Base-by-base conservation (phyloP, 2,888 invertebrate species). In the Clanis bilineata region DNA sequence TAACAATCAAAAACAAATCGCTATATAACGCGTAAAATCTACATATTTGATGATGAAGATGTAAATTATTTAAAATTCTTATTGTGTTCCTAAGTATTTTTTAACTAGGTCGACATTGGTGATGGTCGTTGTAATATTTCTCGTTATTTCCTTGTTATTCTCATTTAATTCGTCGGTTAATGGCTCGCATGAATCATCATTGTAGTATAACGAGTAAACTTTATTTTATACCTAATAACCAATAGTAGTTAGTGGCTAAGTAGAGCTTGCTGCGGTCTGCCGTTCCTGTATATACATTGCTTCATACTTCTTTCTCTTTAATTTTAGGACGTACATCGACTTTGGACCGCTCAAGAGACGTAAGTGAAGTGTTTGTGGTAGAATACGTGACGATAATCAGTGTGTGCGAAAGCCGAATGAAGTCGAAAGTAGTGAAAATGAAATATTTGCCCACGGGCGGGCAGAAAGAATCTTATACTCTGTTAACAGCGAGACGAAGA, bases 381-480 rank as follows among this genome's bases (percentile, higher is more conserved):
- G 62, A 67, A 66, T 66, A 68, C 67, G 62, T 72, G 67, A 71
- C 63, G 62, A 67, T 72, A 69, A 61, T 70, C 65, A 66, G 72
- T 72, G 67, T 70, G 67, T 66, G 75, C 73, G 70, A 69, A 69
- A 78, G 73, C 72, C 88, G 90, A 88, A 91, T 91, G 92, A 91
- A 91, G 90, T 90, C 91, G 73, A 91, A 91, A 80, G 79, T 88
- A 67, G 80, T 79, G 83, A 93, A 92, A 81, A 94, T 94, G 93
- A 94, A 94, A 90, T 94, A 93, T 86, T 93, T 94, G 89, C 93
- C 93, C 77, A 86, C 93, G 81, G 85, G 85, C 74, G 91, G 90
- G 81, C 91, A 88, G 62, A 93, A 94, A 79, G 94, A 94, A 88
- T 92, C 94, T 55, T 94, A 94, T 80, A 93, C 94, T 21, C 87